Percentiles rank a stretch among this genome's conserved stretches.
These are phyloP conservation scores for Diglossa cyanea DNA, from an alignment of 2,797 vertebrate species.

Conservation along the genomic window DNA sequence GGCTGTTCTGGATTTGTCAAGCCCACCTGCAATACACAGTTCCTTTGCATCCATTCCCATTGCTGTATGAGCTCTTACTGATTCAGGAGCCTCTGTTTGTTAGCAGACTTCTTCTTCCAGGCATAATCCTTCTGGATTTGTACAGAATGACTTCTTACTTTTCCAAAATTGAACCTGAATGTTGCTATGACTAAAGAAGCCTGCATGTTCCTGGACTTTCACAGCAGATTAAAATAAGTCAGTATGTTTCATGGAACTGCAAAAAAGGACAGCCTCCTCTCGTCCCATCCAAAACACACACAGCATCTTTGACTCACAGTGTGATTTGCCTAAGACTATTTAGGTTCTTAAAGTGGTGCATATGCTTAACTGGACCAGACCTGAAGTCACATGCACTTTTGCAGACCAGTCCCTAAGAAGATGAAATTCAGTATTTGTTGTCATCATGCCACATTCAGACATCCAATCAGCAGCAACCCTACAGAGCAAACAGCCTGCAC, in stretches of 20 bases:
- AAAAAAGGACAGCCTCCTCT: not conserved
- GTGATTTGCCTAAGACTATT: not conserved
- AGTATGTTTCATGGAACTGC: not conserved
- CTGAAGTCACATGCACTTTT: not conserved
- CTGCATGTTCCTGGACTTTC: not conserved
- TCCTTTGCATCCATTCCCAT: slow-evolving; percentile 12
- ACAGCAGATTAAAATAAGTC: not conserved
- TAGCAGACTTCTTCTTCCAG: slow-evolving; percentile 7
- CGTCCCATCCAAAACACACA: not conserved
- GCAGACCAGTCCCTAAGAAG: not conserved
- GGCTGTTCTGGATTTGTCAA: not conserved
- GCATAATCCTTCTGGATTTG: not conserved
- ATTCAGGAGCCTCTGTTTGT: slow-evolving; percentile 11
- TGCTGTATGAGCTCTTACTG: not conserved
- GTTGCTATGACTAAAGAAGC: not conserved
- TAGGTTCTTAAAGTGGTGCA: not conserved
- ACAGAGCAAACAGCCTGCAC: not conserved
- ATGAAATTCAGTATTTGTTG: not conserved
- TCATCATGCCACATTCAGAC: not conserved
- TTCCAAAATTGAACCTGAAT: not conserved
- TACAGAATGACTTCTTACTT: not conserved
- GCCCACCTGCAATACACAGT: not conserved
- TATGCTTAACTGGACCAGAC: not conserved
- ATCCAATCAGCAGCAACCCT: not conserved
- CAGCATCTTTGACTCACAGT: not conserved